Conservation (phyloP, 2,113 vertebrate species). For the Alaudala cheleensis region DNA sequence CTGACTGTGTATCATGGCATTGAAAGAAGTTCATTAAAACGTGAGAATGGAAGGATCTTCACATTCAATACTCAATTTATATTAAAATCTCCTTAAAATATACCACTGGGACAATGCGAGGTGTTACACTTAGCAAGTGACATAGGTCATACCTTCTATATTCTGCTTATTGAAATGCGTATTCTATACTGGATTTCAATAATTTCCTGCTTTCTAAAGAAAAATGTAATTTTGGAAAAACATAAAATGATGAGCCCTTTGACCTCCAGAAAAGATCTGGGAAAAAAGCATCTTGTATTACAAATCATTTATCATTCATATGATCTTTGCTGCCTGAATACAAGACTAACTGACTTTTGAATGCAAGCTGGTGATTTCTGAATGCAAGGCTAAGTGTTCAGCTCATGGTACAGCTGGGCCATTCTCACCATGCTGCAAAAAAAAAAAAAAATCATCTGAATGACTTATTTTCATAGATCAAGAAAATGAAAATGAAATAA, state of each 20-base stretch:
- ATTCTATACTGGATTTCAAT: slow-evolving; percentile 20
- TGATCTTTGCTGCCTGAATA: slow-evolving; percentile 53
- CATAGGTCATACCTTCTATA: not conserved
- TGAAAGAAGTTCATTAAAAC: slow-evolving; percentile 26
- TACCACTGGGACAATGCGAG: not conserved
- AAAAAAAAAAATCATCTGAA: slow-evolving; percentile 21
- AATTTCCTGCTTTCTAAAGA: slow-evolving; percentile 16
- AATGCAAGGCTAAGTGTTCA: slow-evolving; percentile 48
- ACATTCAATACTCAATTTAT: not conserved
- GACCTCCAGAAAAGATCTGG: not conserved
- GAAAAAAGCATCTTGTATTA: not conserved
- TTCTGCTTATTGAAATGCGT: not conserved
- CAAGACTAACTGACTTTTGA: slow-evolving; percentile 40
- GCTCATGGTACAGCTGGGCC: slow-evolving; percentile 50
- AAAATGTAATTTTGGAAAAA: slow-evolving; percentile 16
- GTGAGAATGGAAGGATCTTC: not conserved
- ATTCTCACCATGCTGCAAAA: slow-evolving; percentile 34
- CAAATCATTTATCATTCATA: slow-evolving; percentile 49
- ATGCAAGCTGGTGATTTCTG: slow-evolving; percentile 38
- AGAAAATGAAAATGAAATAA: slow-evolving; percentile 23
- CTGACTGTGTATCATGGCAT: not conserved
- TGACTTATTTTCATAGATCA: slow-evolving; percentile 33
- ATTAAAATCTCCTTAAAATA: slow-evolving; percentile 17
- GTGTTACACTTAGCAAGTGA: not conserved
- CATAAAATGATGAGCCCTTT: not conserved